Percentiles rank a stretch among this genome's conserved stretches.
phyloP scores from a whole-genome alignment of 2,113 vertebrate species.

The Agelaius phoeniceus region DNA sequence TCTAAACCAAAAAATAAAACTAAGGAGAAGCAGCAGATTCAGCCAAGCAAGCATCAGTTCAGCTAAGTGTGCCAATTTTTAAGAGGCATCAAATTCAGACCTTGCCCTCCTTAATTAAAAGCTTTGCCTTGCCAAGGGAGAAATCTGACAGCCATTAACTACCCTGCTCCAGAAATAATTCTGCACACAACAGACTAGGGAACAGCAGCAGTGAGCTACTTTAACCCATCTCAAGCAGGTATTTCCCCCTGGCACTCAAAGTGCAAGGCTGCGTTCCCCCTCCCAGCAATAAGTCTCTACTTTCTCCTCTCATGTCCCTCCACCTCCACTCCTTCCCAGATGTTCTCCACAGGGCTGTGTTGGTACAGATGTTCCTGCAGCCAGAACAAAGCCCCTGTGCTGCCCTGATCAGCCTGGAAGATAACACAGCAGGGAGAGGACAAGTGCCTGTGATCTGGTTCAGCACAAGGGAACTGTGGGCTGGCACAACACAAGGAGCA shows the following conservation, averaged over 20 bases:
- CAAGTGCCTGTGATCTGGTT: background rate
- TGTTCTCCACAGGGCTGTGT: accelerated
- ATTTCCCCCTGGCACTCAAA: constrained; percentile 75
- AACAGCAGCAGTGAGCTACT: background rate
- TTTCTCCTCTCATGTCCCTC: background rate
- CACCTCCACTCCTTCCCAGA: background rate
- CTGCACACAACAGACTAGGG: background rate
- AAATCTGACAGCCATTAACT: constrained; percentile 15
- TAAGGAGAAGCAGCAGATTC: background rate
- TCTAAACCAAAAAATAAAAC: background rate
- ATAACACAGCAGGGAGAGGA: constrained; percentile 2
- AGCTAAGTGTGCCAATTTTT: background rate
- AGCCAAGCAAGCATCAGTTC: background rate
- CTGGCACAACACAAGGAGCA: background rate
- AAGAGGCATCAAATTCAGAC: constrained; percentile 9
- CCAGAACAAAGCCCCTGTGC: accelerated
- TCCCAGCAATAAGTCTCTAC: background rate
- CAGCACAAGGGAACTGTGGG: background rate
- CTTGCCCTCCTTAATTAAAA: constrained; percentile 37
- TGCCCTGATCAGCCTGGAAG: constrained; percentile 4
- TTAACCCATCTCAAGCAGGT: constrained; percentile 52
- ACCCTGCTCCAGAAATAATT: background rate
- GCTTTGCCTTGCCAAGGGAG: constrained; percentile 8
- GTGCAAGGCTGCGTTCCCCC: background rate
- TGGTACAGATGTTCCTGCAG: background rate